Evolutionary conservation across 2,888 invertebrate genomes (phyloP), one percentile per base, ranked within the genome.

Genomic region (Lamellibrachia columna): DNA sequence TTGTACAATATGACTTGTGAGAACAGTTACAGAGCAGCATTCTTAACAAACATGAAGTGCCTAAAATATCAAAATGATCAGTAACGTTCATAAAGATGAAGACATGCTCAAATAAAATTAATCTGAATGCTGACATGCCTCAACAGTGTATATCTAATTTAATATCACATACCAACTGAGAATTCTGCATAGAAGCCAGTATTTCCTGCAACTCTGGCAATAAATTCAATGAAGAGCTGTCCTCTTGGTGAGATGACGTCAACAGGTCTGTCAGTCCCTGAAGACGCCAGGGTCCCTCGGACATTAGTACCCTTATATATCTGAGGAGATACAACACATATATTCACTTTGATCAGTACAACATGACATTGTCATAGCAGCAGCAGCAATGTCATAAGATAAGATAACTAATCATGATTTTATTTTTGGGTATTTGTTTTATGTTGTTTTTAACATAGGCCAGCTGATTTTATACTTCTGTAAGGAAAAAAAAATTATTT

Each of bases 181-280:
- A 75, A 75, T 22, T 75, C 75, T 75, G 75, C 75, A 75, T 75
- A n/a, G 75, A 75, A 75, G 75, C 75, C 75, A 15, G 75, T 75
- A 75, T 75, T 15, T 75, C 22, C 22, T 22, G 75, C n/a, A n/a
- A 75, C 75, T 75, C 75, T 75, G 75, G 75, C 75, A 75, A 75
- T 75, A n/a, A 75, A 75, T 75, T 75, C 75, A 75, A 75, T 75
- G 75, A 75, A 75, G 75, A 75, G 75, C 3, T 2, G 75, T 75
- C 75, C 75, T 6, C 22, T 75, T 4, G 22, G 75, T 75, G 75
- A 15, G 6, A n/a, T 75, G 75, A 75, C 7, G 75, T 75, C 75
- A 22, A 6, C 22, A 22, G 75, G 75, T 75, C 75, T 75, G 75
- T 11, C 2, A 22, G 7, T 22, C 22, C 22, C 75, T 22, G 75